Base-by-base conservation (phyloP, 1,140 invertebrate genomes). In the Helicoverpa armigera region DNA sequence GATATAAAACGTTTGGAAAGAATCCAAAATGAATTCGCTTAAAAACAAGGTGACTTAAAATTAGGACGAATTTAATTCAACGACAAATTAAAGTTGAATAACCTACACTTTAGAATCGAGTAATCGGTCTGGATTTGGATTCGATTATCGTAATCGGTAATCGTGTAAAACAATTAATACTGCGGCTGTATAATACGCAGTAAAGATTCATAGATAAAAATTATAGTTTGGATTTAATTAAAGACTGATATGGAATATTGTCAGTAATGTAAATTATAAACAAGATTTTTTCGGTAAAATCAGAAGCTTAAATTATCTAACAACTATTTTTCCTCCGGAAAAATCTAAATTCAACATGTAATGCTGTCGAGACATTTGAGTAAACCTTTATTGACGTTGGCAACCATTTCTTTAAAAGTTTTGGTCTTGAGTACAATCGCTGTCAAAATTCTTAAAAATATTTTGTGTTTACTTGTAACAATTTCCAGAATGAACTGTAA, bases 351-450 rank as follows among this genome's bases (percentile, higher is more conserved):
- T n/a, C n/a, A n/a, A n/a, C n/a, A n/a, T n/a, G 0, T 35, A 35
- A 0, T 35, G 7, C 35, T 43, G 5, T 43, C 35, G 35, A 43
- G 5, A 43, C 5, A 43, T 43, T 23, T 23, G 23, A 23, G 23
- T 23, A 23, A 23, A 23, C 2, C 23, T 23, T 23, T 23, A 23
- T 23, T 43, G 3, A 43, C 35, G 5, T 9, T 7, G 35, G 35
- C 35, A 43, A 43, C 35, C 5, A 43, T 58, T 9, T 16, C 54
- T 16, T 0, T 18, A 58, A 18, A 43, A 43, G 35, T 43, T 13
- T 31, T 61, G 60, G 3, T 61, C 12, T 50, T 58, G 65, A 12
- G 43, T 69, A 69, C 65, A 69, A 69, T 69, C 65, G 48, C 16
- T 18, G n/a, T 51, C 65, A 69, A 69, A 69, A n/a, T n/a, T 69